Percentiles rank a stretch among this genome's conserved stretches.
Conservation (phyloP, 2,888 invertebrate species). For the Leptogaster cylindrica region DNA sequence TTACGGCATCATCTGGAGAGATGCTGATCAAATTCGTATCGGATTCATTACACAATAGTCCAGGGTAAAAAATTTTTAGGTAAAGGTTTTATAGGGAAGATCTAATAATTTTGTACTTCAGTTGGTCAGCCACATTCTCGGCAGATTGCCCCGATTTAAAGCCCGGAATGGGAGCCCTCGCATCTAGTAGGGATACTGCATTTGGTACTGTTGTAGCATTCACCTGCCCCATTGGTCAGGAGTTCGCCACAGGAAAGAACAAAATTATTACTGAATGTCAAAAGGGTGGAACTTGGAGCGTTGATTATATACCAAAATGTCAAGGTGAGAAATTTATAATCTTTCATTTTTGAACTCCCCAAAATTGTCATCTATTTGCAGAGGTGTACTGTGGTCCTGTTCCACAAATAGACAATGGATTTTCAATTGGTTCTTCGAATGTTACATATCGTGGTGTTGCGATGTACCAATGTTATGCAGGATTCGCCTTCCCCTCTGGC, state of each 20-base stretch:
- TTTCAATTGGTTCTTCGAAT: constrained; percentile 93
- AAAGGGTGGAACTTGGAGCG: constrained; percentile 91
- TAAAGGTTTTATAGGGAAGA: background rate
- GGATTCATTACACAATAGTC: constrained; percentile 82
- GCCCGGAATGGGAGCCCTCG: constrained; percentile 86
- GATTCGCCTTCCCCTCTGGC: constrained; percentile 90
- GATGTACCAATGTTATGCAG: constrained; percentile 96
- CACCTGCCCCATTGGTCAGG: constrained; percentile 91
- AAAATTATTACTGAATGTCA: constrained; percentile 85
- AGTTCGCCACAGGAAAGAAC: constrained; percentile 88
- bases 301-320: constrained; percentile 89
- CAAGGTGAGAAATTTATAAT: constrained; percentile 77
- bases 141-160: constrained; percentile 88
- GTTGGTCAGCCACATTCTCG: constrained; percentile 91
- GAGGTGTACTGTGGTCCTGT: constrained; percentile 96
- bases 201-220: constrained; percentile 89
- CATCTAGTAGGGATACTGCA: constrained; percentile 89
- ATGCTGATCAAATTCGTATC: constrained; percentile 87
- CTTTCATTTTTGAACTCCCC: background rate
- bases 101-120: constrained; percentile 59
- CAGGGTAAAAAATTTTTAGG: constrained; percentile 54
- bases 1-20: constrained; percentile 91
- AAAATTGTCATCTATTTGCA: constrained; percentile 54
- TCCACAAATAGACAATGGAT: constrained; percentile 97
- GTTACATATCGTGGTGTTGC: constrained; percentile 93